Evolutionary conservation across 2,113 vertebrate genomes (phyloP), one percentile per base, ranked within the genome.

Genomic region (Polypterus bichir): DNA sequence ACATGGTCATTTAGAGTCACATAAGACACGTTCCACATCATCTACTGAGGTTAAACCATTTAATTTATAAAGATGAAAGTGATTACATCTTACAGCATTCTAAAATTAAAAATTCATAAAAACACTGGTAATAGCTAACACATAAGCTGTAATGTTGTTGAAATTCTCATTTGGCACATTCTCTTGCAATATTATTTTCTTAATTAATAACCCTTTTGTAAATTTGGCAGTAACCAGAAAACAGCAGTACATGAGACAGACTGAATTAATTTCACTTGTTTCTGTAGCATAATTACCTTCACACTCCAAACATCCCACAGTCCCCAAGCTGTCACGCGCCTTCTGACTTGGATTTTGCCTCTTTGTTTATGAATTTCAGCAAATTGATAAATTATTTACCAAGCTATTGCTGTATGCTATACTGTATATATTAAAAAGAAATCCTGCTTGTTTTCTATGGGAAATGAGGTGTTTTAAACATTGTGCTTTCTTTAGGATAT

Each of bases 361-460:
- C 80, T 78, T 79, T 78, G 75, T 81, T 81, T 79, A 77, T 68
- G 67, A 66, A 66, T 52, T 52, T 8, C 3, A 52, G 10, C 10
- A 52, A 52, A 52, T 59, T 71, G 70, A 83, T 84, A 60, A 69
- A 84, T 84, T 79, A 83, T 81, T 81, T 70, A 82, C 61, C 60
- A 58, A 27, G 27, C 27, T 63, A 76, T 80, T 76, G 73, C 4
- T 8, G 7, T 52, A 8, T 7, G 10, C 10, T 52, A 4, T 52
- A 10, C 74, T 71, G 67, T 69, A 54, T 54, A 68, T 59, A 57
- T 48, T n/a, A 45, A 62, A 70, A 67, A 69, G 62, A 70, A 65
- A 73, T 74, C 67, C 60, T 48, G 47, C 53, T 51, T 47, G 48
- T 57, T 62, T 64, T 53, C 52, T 60, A 64, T 48, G 62, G 9